A percentile compares a stretch with the other conserved stretches of the same genome.
Evolutionary conservation across 2,797 vertebrate genomes (phyloP).

Genomic region (Craterocephalus amniculus): DNA sequence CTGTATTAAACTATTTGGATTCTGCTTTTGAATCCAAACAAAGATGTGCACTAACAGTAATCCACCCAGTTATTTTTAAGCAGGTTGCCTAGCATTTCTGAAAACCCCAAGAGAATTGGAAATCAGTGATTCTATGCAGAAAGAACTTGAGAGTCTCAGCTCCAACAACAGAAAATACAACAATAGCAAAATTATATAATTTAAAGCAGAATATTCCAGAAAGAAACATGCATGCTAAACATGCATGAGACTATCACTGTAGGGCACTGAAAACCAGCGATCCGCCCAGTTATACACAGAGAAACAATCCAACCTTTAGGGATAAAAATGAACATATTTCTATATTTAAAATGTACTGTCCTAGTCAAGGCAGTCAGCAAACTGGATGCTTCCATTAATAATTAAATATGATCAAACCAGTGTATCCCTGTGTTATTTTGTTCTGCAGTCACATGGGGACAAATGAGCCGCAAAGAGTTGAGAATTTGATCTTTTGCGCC

Average conservation of each 20-base stretch:
- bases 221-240: neutral
- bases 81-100: neutral
- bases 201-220: neutral
- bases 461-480: conserved; percentile 59
- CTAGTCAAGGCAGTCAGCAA: neutral
- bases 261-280: neutral
- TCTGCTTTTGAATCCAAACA: conserved; percentile 23
- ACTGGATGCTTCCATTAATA: conserved; percentile 15
- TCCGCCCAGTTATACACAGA: neutral
- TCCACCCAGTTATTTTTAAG: neutral
- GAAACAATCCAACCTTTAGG: neutral
- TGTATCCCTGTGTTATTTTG: conserved; percentile 40
- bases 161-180: neutral
- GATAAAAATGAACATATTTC: conserved; percentile 6
- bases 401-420: conserved; percentile 31
- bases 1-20: conserved; percentile 28
- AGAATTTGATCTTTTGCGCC: conserved; percentile 56
- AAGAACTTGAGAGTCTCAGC: neutral
- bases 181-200: neutral
- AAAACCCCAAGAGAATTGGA: conserved; percentile 8
- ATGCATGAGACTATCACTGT: neutral
- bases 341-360: conserved; percentile 10
- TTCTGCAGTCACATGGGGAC: conserved; percentile 35
- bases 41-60: neutral
- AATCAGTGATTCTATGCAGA: conserved; percentile 3